phyloP scores from a whole-genome alignment of 1,140 invertebrate species.

The Paramacrobiotus metropolitanus region DNA sequence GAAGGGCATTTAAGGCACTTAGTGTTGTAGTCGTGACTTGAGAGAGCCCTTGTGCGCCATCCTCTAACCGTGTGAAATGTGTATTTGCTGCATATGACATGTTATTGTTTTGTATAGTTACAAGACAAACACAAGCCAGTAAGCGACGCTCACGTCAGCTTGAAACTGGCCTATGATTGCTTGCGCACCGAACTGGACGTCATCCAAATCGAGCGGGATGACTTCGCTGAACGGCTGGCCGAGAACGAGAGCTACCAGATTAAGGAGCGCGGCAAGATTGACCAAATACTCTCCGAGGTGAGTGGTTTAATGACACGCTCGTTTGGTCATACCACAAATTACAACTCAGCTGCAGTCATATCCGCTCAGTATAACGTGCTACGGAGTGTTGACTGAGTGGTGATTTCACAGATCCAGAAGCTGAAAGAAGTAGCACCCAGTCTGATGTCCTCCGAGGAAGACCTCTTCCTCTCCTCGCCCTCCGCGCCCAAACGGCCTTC shows the following conservation, averaged over 20 bases:
- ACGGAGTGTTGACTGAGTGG: too few relatives aligned
- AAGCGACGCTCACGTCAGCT: not conserved
- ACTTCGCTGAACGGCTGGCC: not conserved
- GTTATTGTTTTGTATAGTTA: not conserved
- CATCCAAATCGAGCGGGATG: not conserved
- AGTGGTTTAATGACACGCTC: not conserved
- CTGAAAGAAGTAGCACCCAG: not conserved
- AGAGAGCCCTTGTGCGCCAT: too few relatives aligned
- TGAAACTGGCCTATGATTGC: not conserved
- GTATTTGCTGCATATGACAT: not conserved
- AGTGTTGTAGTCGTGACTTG: too few relatives aligned
- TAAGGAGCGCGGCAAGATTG: slow-evolving; percentile 1
- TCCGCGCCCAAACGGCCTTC: not conserved
- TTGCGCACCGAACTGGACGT: not conserved
- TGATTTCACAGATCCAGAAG: not conserved
- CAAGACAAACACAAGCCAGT: not conserved
- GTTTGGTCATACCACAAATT: too few relatives aligned
- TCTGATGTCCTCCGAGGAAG: not conserved
- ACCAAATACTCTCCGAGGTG: slow-evolving; percentile 1
- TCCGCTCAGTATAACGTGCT: too few relatives aligned
- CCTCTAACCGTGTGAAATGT: not conserved
- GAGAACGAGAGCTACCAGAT: not conserved
- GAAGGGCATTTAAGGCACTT: too few relatives aligned
- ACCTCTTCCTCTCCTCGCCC: not conserved
- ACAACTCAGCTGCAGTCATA: too few relatives aligned